Base-by-base conservation (phyloP, 2,888 invertebrate species). In the Leptothorax acervorum region DNA sequence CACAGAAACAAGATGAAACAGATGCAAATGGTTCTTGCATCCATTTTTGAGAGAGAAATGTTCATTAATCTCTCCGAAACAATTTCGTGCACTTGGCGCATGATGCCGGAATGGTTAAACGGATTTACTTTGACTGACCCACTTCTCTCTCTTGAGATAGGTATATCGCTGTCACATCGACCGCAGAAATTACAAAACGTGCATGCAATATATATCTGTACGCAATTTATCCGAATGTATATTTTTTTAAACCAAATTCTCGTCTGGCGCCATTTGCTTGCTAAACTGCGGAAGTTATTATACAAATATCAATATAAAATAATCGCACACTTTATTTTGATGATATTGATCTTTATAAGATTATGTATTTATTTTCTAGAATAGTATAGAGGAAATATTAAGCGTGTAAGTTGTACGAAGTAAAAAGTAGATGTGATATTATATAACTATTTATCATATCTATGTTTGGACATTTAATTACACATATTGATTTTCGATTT, bases 61-160 rank as follows among this genome's bases (percentile, higher is more conserved):
- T 68, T 42, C 28, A 53, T 78, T 68, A 78, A 78, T 68, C 39
- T 78, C 55, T 68, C 53, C 12, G 53, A 78, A 66, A 68, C 42
- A 68, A 68, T 68, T 55, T 66, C 42, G 68, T 28, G 51, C 60
- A 63, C n/a, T 75, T 63, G 35, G 31, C 35, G 5, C 39, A 39
- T 18, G 18, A 2, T 76, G 42, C 53, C 42, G 12, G 55, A 55
- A 53, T 55, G 4, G 31, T 55, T 55, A 42, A 68, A 55, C 15
- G n/a, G 31, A 42, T 76, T 76, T 66, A 28, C 66, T 68, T 55
- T 51, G 51, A 65, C 35, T 65, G 78, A 78, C 42, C 42, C 39
- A 78, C 31, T 78, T 78, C 18, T 51, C 35, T 39, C 9, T 68
- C 31, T 68, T 45, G 42, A 55, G n/a, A 39, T 55, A 31, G 55